These are phyloP conservation scores for Marmota monax DNA, from an alignment of 2,113 vertebrate genomes.

Conservation along the genomic window DNA sequence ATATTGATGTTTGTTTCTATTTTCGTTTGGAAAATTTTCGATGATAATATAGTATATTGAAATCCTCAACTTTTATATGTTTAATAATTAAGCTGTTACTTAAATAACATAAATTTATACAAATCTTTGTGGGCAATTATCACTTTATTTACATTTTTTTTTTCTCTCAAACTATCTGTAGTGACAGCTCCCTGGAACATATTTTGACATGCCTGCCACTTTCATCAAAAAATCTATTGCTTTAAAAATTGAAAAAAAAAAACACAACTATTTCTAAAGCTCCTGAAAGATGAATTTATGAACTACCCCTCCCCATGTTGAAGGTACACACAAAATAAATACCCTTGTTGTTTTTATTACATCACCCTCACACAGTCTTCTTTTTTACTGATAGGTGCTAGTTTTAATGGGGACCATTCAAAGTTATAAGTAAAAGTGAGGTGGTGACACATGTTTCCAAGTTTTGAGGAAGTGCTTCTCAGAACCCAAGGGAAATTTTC, in stretches of 20 bases:
- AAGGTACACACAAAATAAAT: constrained; percentile 22
- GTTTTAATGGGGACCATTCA: not conserved
- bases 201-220: constrained; percentile 25
- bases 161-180: constrained; percentile 6
- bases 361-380: not conserved
- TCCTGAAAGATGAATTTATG: constrained; percentile 11
- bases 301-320: not conserved
- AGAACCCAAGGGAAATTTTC: constrained; percentile 3
- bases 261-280: constrained; percentile 8
- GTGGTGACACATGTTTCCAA: not conserved
- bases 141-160: constrained; percentile 44
- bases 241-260: constrained; percentile 20
- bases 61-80: not conserved
- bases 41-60: not conserved
- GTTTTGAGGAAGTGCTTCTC: not conserved
- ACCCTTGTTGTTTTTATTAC: not conserved
- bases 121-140: constrained; percentile 58
- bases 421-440: constrained; percentile 51
- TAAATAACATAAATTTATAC: not conserved
- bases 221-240: not conserved
- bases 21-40: constrained; percentile 52
- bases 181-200: constrained; percentile 7
- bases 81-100: constrained; percentile 52
- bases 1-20: not conserved
- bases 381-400: not conserved